phyloP scores from a whole-genome alignment of 2,113 vertebrate species.

The Otolemur garnettii region DNA sequence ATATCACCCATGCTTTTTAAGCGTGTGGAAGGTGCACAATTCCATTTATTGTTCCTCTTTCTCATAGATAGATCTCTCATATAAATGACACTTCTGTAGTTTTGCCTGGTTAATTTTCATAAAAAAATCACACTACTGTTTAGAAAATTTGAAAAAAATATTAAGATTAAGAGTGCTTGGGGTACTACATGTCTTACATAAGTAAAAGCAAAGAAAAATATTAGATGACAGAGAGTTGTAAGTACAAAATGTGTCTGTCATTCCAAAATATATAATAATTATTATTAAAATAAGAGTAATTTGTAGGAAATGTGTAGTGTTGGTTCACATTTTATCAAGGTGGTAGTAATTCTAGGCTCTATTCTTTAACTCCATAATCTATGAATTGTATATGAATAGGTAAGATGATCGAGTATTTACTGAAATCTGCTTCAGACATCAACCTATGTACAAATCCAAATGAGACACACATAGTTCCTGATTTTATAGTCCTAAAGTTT shows the following conservation, averaged over 20 bases:
- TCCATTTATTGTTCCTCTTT: background rate
- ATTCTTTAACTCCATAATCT: fast-evolving
- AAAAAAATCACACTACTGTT: background rate
- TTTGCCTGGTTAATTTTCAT: background rate
- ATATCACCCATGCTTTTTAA: background rate
- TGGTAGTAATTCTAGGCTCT: background rate
- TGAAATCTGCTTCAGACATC: background rate
- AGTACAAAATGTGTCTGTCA: background rate
- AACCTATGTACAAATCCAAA: background rate
- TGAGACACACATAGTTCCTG: background rate
- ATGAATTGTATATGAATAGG: background rate
- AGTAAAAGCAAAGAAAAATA: background rate
- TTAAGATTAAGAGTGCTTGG: background rate
- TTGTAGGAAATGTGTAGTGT: background rate
- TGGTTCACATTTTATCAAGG: background rate
- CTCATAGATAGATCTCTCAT: background rate
- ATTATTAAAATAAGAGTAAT: background rate
- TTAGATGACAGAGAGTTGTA: background rate
- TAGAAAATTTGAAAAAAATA: background rate
- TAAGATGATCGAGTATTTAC: background rate
- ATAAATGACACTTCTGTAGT: background rate
- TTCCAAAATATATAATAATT: background rate
- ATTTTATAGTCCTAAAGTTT: background rate
- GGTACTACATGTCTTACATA: background rate
- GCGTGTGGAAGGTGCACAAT: background rate